Evolutionary conservation across 2,888 invertebrate species (phyloP).

Genomic region (Lepidocyrtinus sp.): DNA sequence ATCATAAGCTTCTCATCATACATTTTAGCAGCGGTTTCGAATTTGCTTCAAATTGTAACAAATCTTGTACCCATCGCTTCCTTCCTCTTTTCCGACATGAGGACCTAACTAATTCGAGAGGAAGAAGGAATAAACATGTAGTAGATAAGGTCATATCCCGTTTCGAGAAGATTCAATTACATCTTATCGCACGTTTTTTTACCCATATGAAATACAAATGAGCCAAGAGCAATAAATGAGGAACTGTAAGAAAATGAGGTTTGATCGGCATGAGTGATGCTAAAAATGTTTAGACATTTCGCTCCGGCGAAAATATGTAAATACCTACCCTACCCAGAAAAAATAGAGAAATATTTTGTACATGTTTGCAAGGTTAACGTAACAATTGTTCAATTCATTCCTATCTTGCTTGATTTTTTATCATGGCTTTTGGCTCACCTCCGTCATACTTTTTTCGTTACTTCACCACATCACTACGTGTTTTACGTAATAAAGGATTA

Average conservation of each 20-base stretch:
- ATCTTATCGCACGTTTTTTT: constrained; percentile 21
- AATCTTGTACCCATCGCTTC: constrained; percentile 7
- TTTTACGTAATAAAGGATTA: neutral
- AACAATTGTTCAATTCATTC: neutral
- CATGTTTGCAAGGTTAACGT: too few relatives aligned
- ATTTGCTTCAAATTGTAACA: constrained; percentile 28
- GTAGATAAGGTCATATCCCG: constrained; percentile 27
- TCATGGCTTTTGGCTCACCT: constrained; percentile 33
- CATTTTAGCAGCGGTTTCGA: too few relatives aligned
- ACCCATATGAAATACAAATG: neutral
- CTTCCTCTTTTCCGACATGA: constrained; percentile 22
- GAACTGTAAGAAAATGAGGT: too few relatives aligned
- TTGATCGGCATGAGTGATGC: neutral
- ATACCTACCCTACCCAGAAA: neutral
- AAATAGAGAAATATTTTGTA: neutral
- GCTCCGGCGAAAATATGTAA: neutral
- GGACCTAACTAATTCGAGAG: neutral
- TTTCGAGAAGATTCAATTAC: constrained; percentile 35
- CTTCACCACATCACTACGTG: too few relatives aligned
- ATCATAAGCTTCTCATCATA: too few relatives aligned
- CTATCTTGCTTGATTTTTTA: neutral
- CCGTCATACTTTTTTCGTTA: too few relatives aligned
- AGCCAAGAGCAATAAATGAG: constrained; percentile 15
- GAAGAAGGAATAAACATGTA: neutral
- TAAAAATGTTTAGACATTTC: neutral